These are phyloP conservation scores for Megaceryle torquata DNA, from an alignment of 2,113 vertebrate genomes.

Conservation along the genomic window DNA sequence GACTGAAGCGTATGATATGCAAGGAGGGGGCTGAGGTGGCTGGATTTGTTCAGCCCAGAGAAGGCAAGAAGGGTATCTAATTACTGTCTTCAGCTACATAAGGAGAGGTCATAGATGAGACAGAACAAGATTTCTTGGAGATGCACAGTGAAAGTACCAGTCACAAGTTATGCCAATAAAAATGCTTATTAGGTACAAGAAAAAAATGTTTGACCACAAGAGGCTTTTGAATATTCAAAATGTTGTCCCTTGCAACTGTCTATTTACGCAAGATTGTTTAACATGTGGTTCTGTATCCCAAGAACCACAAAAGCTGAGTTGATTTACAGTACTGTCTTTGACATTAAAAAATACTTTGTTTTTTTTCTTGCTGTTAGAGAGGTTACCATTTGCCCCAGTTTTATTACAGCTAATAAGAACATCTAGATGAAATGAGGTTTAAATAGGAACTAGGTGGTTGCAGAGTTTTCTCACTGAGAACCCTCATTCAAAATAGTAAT, in stretches of 20 bases:
- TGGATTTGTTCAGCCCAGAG: not conserved
- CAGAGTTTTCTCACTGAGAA: not conserved
- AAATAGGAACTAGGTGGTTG: not conserved
- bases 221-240: not conserved
- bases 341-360: not conserved
- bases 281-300: not conserved
- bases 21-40: not conserved
- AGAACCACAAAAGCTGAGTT: not conserved
- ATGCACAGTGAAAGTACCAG: not conserved
- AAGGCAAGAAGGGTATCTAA: not conserved
- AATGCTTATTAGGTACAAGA: not conserved
- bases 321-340: rapidly evolving
- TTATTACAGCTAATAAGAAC: not conserved
- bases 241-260: not conserved
- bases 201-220: not conserved
- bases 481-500: not conserved
- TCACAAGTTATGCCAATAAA: not conserved
- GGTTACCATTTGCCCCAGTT: not conserved
- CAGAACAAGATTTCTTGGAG: not conserved
- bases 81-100: not conserved
- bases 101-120: not conserved
- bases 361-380: not conserved
- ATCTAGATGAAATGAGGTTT: not conserved
- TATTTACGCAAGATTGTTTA: not conserved
- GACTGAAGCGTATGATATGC: not conserved